Evolutionary conservation across 2,797 vertebrate genomes (phyloP).

Genomic region (Gallinago solitaria): DNA sequence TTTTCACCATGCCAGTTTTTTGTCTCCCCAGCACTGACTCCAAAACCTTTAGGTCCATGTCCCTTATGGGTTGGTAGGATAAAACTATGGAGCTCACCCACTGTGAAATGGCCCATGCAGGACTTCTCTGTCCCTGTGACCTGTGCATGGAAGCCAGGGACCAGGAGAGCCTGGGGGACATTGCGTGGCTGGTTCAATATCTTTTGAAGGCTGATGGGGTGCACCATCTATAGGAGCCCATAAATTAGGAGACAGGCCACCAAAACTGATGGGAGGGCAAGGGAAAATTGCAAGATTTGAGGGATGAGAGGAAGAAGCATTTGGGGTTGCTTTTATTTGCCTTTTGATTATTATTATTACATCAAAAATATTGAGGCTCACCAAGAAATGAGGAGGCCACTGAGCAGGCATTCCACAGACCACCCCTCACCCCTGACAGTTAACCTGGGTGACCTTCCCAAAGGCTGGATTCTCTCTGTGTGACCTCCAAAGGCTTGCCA

Average conservation of each 20-base stretch:
- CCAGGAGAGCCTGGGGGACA: not conserved
- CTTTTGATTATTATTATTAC: not conserved
- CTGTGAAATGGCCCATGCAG: not conserved
- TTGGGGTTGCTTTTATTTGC: not conserved
- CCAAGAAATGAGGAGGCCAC: not conserved
- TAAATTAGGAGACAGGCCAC: not conserved
- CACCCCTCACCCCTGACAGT: not conserved
- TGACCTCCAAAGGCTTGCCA: not conserved
- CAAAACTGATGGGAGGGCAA: not conserved
- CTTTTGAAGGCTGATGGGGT: not conserved
- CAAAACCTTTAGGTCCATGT: not conserved
- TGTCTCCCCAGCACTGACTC: not conserved
- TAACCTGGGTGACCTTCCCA: accelerated
- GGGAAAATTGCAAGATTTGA: not conserved
- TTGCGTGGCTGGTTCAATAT: not conserved
- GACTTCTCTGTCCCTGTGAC: not conserved
- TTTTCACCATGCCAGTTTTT: not conserved
- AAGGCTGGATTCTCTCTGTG: not conserved
- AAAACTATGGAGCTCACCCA: not conserved
- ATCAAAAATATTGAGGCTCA: not conserved
- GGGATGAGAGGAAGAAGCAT: not conserved
- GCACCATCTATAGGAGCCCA: not conserved
- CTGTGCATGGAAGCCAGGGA: not conserved
- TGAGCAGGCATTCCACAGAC: accelerated
- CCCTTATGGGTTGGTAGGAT: not conserved